Conservation (phyloP, 2,888 invertebrate genomes). For the Folsomia candida region DNA sequence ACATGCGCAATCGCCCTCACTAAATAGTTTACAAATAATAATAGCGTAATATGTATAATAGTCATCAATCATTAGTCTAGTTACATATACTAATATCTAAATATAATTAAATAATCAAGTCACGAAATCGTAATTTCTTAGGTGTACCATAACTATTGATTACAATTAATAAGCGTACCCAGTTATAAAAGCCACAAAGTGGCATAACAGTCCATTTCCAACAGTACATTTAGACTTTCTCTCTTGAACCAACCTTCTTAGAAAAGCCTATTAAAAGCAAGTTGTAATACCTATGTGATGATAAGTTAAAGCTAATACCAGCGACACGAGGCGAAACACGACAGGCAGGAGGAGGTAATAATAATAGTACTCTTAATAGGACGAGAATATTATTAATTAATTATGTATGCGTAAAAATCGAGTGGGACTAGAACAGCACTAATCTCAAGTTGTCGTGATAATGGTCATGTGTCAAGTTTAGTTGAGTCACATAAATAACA, state of each 20-base stretch:
- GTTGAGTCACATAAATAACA: too few species aligned
- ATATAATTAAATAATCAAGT: too few species aligned
- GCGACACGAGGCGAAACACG: neutral
- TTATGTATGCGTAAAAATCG: neutral
- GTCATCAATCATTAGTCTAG: too few species aligned
- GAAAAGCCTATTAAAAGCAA: neutral
- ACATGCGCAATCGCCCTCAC: neutral
- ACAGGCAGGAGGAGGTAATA: neutral
- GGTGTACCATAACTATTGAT: neutral
- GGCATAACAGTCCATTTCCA: slow-evolving; percentile 6
- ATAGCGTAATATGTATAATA: neutral
- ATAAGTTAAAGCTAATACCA: neutral
- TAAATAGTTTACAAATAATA: neutral
- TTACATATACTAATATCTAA: too few species aligned
- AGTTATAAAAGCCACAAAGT: neutral
- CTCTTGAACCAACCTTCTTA: slow-evolving; percentile 2
- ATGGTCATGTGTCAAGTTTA: too few species aligned
- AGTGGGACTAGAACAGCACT: neutral
- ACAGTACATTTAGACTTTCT: neutral
- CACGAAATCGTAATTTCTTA: too few species aligned
- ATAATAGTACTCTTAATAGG: too few species aligned
- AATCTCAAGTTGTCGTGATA: neutral
- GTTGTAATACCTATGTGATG: neutral
- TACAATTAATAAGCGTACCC: slow-evolving; percentile 2
- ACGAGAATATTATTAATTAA: too few species aligned